A percentile compares a stretch with the other conserved stretches of the same genome.
Conservation (phyloP, 2,113 vertebrate genomes). For the Amia ocellicauda region DNA sequence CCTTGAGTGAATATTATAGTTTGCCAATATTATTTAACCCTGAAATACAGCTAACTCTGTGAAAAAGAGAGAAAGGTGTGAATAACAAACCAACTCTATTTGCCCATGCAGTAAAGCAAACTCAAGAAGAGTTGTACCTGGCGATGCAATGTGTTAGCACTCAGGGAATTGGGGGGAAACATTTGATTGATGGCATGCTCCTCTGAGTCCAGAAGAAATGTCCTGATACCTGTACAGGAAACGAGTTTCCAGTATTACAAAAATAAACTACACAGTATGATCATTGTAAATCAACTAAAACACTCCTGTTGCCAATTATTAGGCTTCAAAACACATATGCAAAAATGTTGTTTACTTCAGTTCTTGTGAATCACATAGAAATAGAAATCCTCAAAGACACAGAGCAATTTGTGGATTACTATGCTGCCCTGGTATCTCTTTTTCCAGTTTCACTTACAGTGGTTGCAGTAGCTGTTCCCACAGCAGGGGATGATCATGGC, state of each 20-base stretch:
- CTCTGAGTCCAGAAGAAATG: conserved; percentile 88
- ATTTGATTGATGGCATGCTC: conserved; percentile 87
- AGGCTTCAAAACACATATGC: too few species aligned
- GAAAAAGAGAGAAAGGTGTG: too few species aligned
- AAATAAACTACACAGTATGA: not conserved
- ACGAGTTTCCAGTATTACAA: not conserved
- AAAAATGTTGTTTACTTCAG: not conserved
- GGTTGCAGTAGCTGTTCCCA: conserved; percentile 96
- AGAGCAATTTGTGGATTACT: not conserved
- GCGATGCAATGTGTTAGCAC: conserved; percentile 93
- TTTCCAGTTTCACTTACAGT: conserved; percentile 77
- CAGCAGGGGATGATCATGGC: conserved; percentile 97
- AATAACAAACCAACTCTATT: too few species aligned
- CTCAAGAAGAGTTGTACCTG: conserved; percentile 66
- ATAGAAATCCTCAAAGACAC: not conserved
- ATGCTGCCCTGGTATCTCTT: too few species aligned
- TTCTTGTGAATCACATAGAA: not conserved
- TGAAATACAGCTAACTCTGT: too few species aligned
- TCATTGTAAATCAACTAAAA: too few species aligned
- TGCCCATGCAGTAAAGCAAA: rapidly evolving
- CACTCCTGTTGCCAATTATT: too few species aligned
- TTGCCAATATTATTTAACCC: too few species aligned
- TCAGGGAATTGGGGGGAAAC: conserved; percentile 92
- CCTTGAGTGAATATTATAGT: too few species aligned
- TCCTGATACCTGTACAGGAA: conserved; percentile 80